Percentiles rank a stretch among this genome's conserved stretches.
Evolutionary conservation across 2,797 vertebrate genomes (phyloP).

Genomic region (Trichosurus vulpecula): DNA sequence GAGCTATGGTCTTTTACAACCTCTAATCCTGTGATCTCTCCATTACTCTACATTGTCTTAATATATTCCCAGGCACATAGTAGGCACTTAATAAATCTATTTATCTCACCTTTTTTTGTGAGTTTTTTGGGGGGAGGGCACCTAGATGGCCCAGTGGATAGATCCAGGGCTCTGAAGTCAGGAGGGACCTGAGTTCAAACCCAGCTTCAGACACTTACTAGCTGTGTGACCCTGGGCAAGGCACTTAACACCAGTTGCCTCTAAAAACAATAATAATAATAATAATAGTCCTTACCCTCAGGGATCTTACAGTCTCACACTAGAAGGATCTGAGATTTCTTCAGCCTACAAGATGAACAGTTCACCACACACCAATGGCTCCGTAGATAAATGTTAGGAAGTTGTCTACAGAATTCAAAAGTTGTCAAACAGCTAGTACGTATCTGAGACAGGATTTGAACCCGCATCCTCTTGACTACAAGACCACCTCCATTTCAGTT

Average conservation of each 20-base stretch:
- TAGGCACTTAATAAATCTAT: neutral
- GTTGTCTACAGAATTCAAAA: too few species aligned
- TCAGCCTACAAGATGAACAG: too few species aligned
- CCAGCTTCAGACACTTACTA: neutral
- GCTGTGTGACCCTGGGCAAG: neutral
- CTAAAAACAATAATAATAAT: too few species aligned
- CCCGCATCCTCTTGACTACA: too few species aligned
- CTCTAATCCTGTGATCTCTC: neutral
- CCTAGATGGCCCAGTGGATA: neutral
- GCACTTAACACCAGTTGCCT: neutral
- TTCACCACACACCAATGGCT: too few species aligned
- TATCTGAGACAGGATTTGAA: too few species aligned
- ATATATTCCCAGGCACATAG: neutral
- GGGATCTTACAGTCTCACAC: neutral
- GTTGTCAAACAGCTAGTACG: too few species aligned
- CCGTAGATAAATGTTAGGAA: too few species aligned
- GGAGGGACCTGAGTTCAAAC: neutral
- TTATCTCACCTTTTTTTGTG: neutral
- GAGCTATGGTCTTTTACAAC: neutral
- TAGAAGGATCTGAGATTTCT: too few species aligned
- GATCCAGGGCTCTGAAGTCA: neutral
- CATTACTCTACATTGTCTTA: neutral
- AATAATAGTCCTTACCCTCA: neutral
- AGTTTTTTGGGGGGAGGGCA: neutral
- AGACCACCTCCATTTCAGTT: neutral